Base-by-base conservation (phyloP, 2,888 invertebrate species). In the Lucinisca nassula region DNA sequence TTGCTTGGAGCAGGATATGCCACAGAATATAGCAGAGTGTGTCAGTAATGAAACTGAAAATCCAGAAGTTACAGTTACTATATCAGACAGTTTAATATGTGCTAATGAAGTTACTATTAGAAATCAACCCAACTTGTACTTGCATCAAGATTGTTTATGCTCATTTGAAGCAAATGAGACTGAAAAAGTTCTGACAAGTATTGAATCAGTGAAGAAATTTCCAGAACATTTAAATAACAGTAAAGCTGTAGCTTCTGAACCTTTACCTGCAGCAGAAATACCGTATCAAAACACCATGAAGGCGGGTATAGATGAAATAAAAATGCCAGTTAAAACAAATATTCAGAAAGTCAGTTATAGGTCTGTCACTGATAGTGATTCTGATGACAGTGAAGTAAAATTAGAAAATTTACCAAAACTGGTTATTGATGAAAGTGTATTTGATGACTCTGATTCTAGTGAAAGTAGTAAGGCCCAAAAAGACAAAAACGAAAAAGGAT, bases 351-450 rank as follows among this genome's bases (percentile, higher is more conserved):
- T 67, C 17, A 67, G 67, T 35, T 67, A 67, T 67, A 32, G 67
- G 35, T 67, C 67, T 67, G 67, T 35, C 10, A 67, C 67, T 17
- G 67, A 67, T 21, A 67, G 67, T 67, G 67, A 67, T 67, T 67
- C 67, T 35, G 67, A 49, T 74, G 74, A 74, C 45, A 49, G 74
- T 49, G 40, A 45, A n/a, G 6, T 74, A 24, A 74, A 74, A 74
- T 51, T 40, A 12, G 87, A 90, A 40, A 84, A 81, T 51, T 84
- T 90, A 75, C 90, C 90, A 30, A 90, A 90, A 75, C 82, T 90
- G 6, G 90, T 85, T 75, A 90, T 90, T 61, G 70, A 78, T 73
- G 90, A 90, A 74, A 90, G 87, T 82, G 87, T 88, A 24, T 51
- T 80, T 21, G 89, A 85, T 45, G 45, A 74, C 24, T 74, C 74